phyloP scores from a whole-genome alignment of 2,797 vertebrate species.

The Catamblyrhynchus diadema region DNA sequence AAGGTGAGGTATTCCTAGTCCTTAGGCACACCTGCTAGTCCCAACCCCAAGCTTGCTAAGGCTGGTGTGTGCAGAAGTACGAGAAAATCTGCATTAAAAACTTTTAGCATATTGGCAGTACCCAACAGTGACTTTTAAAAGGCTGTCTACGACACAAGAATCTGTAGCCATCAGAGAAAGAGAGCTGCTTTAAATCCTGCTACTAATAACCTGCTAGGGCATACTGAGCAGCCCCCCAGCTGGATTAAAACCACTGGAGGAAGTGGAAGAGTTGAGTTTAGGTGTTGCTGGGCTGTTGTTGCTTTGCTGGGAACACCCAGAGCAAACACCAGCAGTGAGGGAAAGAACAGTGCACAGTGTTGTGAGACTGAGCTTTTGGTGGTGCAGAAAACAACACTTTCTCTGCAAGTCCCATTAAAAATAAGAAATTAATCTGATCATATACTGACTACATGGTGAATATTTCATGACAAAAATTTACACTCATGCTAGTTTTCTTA shows the following conservation, averaged over 20 bases:
- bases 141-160: background rate
- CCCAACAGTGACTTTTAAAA: background rate
- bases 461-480: background rate
- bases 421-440: background rate
- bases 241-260: background rate
- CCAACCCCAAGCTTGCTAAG: background rate
- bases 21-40: background rate
- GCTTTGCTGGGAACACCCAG: background rate
- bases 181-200: background rate
- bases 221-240: background rate
- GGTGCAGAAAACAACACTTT: background rate
- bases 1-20: background rate
- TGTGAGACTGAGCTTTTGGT: background rate
- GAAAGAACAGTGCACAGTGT: rapidly evolving
- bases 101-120: background rate
- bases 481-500: background rate
- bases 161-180: background rate
- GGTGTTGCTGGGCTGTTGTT: background rate
- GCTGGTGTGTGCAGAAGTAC: background rate
- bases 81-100: background rate
- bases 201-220: background rate
- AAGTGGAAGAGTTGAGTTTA: background rate
- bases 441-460: rapidly evolving
- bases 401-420: background rate
- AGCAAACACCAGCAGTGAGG: background rate